These are phyloP conservation scores for Amphiprion ocellaris DNA, from an alignment of 2,113 vertebrate species.

Conservation along the genomic window DNA sequence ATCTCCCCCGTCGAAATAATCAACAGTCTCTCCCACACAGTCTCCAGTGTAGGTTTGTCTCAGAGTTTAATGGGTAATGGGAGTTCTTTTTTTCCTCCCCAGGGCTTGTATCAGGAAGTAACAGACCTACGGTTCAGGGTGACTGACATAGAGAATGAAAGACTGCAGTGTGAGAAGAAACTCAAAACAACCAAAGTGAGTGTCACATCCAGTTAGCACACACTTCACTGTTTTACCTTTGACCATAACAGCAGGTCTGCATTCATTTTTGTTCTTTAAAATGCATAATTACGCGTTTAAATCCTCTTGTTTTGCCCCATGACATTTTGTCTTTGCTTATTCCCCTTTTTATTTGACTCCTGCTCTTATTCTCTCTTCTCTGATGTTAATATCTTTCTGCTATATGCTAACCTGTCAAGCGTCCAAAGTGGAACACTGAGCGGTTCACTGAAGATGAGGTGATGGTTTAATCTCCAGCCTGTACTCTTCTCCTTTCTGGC, in stretches of 20 bases:
- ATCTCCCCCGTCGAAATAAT: constrained; percentile 2
- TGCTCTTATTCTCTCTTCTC: constrained; percentile 5
- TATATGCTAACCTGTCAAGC: constrained; percentile 92
- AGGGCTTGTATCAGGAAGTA: constrained; percentile 93
- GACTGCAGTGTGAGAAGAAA: constrained; percentile 92
- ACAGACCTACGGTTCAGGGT: constrained; percentile 89
- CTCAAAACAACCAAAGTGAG: constrained; percentile 92
- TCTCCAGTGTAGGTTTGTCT: constrained; percentile 23
- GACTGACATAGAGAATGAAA: constrained; percentile 91
- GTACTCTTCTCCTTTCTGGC: constrained; percentile 40
- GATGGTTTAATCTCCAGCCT: constrained; percentile 65
- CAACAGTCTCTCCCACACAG: constrained; percentile 30
- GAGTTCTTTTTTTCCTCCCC: constrained; percentile 52
- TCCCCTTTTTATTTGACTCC: not conserved
- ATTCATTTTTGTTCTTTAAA: not conserved
- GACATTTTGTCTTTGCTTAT: constrained; percentile 11
- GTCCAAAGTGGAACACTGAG: constrained; percentile 91
- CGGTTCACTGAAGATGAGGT: constrained; percentile 78
- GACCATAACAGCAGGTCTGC: not conserved
- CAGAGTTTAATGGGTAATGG: constrained; percentile 34
- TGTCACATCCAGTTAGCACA: constrained; percentile 39
- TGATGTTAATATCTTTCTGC: constrained; percentile 70
- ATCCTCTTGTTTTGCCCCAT: constrained; percentile 10
- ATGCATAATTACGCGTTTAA: constrained; percentile 18
- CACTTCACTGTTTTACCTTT: not conserved